Evolutionary conservation across 2,797 vertebrate species (phyloP), one percentile per base, ranked within the genome.

Genomic region (Babyrousa celebensis): DNA sequence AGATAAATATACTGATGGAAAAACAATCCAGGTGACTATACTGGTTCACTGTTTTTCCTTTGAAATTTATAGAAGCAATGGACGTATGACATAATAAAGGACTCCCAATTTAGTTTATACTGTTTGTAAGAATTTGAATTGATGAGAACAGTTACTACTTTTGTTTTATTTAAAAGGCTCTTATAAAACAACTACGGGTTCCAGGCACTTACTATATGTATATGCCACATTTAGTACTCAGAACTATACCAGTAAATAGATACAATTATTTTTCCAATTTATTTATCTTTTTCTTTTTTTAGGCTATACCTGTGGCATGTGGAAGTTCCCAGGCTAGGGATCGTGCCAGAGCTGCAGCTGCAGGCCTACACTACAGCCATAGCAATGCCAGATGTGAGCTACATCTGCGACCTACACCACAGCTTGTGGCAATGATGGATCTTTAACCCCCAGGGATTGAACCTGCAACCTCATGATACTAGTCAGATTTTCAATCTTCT

Each of bases 51-150:
- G n/a, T 14, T 90, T 68, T 95, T 52, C 48, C 27, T 94, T 67
- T 85, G 63, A 58, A 93, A 85, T 5, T 71, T 43, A 96, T 84
- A 52, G 75, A 74, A 83, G 60, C n/a, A 48, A 40, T 52, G 20
- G 9, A 27, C 36, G 58, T 4, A 9, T 1, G 21, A 40, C 17
- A 21, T 56, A 27, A n/a, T 52, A 54, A 94, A 93, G 68, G 67
- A 40, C 32, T 25, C 20, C 7, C 27, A 36, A 36, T 72, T 88
- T 10, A 10, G 14, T 60, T 62, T 68, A 68, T 21, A 25, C 48
- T 58, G 48, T 12, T 60, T 71, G 29, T 14, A 71, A 48, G 32
- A 94, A 77, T 4, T 72, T 65, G n/a, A 94, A 70, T 72, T 25
- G 27, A 27, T 86, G 58, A 85, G 40, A 80, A 80, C 7, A 27